Evolutionary conservation across 2,113 vertebrate species (phyloP).

Genomic region (Atlantisia rogersi): DNA sequence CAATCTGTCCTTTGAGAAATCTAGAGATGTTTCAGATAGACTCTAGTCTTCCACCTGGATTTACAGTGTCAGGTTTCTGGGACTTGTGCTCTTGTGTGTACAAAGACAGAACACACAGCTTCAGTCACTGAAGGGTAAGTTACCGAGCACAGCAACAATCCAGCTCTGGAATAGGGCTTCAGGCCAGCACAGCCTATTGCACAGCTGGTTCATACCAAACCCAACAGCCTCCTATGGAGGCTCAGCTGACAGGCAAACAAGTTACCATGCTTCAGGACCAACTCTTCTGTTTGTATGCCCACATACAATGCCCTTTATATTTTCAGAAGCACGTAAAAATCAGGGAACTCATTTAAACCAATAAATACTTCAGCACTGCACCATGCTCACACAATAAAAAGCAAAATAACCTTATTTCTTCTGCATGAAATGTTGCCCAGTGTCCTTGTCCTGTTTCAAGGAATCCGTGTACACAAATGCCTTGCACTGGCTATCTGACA

Average conservation of each 20-base stretch:
- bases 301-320: background rate
- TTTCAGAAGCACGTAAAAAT: background rate
- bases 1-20: no score
- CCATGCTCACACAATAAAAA: background rate
- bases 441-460: background rate
- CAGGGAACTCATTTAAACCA: background rate
- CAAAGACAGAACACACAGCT: background rate
- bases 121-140: fast-evolving
- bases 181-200: background rate
- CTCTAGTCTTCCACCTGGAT: background rate
- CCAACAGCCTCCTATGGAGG: background rate
- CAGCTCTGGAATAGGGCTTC: background rate
- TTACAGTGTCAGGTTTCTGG: background rate
- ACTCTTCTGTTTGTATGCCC: background rate
- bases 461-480: background rate
- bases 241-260: background rate
- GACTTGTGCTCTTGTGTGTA: background rate
- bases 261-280: background rate
- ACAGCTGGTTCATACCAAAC: background rate
- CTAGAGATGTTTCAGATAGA: fast-evolving
- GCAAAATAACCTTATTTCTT: background rate
- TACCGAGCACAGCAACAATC: background rate
- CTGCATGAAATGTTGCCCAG: background rate
- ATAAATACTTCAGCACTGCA: background rate
- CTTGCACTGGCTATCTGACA: background rate